phyloP scores from a whole-genome alignment of 2,113 vertebrate genomes.

The Eleginops maclovinus region DNA sequence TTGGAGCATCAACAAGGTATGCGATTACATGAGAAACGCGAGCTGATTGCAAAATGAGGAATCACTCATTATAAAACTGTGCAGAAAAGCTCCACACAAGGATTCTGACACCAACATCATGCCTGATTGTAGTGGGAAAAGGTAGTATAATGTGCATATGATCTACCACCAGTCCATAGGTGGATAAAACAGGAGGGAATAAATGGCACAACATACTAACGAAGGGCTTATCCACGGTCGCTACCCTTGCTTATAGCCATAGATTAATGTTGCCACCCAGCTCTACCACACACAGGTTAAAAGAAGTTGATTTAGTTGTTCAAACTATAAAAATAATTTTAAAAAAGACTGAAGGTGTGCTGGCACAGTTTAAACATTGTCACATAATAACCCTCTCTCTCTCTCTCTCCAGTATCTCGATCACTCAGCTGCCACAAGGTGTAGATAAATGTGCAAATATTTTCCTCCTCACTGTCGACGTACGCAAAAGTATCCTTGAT shows the following conservation, averaged over 20 bases:
- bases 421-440: constrained; percentile 94
- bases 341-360: constrained; percentile 25
- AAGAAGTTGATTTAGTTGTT: constrained; percentile 9
- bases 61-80: neutral
- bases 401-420: constrained; percentile 46
- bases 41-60: neutral
- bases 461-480: constrained; percentile 69
- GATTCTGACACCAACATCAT: constrained; percentile 20
- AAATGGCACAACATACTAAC: constrained; percentile 21
- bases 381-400: constrained; percentile 46
- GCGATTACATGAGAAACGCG: neutral
- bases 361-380: constrained; percentile 59
- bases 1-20: too few species aligned
- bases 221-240: neutral
- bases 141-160: constrained; percentile 7
- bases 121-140: constrained; percentile 26
- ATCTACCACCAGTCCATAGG: constrained; percentile 10
- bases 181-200: constrained; percentile 1
- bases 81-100: constrained; percentile 8
- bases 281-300: constrained; percentile 18
- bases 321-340: neutral
- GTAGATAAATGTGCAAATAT: constrained; percentile 96
- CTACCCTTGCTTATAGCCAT: constrained; percentile 7
- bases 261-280: constrained; percentile 2
- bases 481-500: constrained; percentile 68